phyloP scores from a whole-genome alignment of 2,888 invertebrate species.

The Gasteruption jaculator region DNA sequence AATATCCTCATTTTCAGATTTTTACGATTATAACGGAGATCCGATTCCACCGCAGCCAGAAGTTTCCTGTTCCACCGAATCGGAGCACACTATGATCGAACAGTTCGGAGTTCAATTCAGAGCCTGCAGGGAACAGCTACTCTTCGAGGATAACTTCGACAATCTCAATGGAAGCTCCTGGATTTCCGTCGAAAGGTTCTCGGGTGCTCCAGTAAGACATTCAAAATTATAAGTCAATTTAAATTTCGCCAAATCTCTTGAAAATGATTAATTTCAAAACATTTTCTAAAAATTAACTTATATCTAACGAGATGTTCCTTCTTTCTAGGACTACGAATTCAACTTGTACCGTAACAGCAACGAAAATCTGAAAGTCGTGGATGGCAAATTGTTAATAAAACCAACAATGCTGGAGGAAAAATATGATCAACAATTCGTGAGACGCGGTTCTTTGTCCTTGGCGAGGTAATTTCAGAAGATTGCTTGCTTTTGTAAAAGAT shows the following conservation, averaged over 20 bases:
- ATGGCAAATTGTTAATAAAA: constrained; percentile 59
- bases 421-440: constrained; percentile 55
- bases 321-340: constrained; percentile 65
- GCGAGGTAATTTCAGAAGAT: too few species aligned
- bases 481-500: too few species aligned
- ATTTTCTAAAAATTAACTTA: constrained; percentile 5
- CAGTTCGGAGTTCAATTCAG: constrained; percentile 47
- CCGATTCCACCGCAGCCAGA: not conserved
- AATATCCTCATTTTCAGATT: constrained; percentile 27
- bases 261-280: not conserved
- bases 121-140: constrained; percentile 57
- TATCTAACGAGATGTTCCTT: constrained; percentile 5
- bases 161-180: constrained; percentile 53
- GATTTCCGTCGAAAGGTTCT: constrained; percentile 59
- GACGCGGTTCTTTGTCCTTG: constrained; percentile 43
- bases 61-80: constrained; percentile 13
- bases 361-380: constrained; percentile 54
- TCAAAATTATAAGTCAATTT: constrained; percentile 1
- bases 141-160: constrained; percentile 64
- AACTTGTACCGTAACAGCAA: constrained; percentile 61
- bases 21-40: constrained; percentile 27
- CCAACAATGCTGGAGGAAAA: constrained; percentile 58
- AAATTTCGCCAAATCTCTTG: constrained; percentile 7
- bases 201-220: constrained; percentile 62
- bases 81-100: constrained; percentile 32